Percentiles rank a stretch among this genome's conserved stretches.
phyloP scores from a whole-genome alignment of 2,888 invertebrate species.

The Branchellion lobata region DNA sequence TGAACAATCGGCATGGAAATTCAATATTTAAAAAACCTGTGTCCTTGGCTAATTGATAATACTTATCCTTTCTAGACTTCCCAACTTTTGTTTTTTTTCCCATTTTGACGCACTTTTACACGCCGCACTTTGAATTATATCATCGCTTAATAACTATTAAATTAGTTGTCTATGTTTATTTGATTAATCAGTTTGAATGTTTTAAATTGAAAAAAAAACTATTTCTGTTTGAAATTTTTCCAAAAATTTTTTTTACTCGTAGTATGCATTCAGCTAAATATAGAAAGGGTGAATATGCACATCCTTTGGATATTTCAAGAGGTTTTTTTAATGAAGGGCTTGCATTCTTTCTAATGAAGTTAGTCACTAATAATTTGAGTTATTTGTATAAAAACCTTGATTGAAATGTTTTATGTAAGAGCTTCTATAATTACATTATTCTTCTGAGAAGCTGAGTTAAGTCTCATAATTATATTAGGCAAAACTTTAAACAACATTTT shows the following conservation, averaged over 20 bases:
- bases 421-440: too few species aligned
- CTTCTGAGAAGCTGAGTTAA: too few species aligned
- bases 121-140: background rate
- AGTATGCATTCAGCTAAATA: background rate
- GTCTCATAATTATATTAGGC: too few species aligned
- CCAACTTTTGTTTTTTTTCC: conserved; percentile 83
- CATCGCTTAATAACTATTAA: background rate
- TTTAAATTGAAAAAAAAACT: too few species aligned
- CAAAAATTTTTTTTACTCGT: background rate
- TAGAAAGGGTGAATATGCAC: conserved; percentile 10
- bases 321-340: background rate
- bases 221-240: background rate
- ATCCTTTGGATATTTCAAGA: background rate
- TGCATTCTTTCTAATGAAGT: too few species aligned
- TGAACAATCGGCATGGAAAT: background rate
- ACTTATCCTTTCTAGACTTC: conserved; percentile 96
- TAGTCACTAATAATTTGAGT: too few species aligned
- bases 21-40: conserved; percentile 81
- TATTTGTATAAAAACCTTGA: too few species aligned
- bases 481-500: too few species aligned
- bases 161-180: background rate
- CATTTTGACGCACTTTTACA: conserved; percentile 53
- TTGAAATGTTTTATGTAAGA: too few species aligned
- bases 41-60: conserved; percentile 96
- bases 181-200: too few species aligned